Evolutionary conservation across 2,888 invertebrate species (phyloP).

Genomic region (Oligia latruncula): DNA sequence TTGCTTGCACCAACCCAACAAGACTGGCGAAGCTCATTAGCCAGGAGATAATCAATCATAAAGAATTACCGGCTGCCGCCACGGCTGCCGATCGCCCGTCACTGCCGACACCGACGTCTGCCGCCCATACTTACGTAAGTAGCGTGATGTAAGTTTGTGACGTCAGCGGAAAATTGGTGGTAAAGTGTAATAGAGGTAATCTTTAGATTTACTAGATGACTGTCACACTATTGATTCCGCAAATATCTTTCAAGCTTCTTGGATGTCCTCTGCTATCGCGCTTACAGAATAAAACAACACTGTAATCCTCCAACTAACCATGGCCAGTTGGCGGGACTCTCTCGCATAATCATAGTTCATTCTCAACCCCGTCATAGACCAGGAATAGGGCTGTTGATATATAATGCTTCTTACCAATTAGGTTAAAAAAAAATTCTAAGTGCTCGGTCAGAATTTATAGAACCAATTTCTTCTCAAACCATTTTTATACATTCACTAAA

Average conservation of each 20-base stretch:
- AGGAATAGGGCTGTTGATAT: neutral
- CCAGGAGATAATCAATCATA: constrained; percentile 87
- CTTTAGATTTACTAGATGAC: neutral
- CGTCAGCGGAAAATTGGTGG: constrained; percentile 46
- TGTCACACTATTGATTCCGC: neutral
- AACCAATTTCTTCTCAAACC: neutral
- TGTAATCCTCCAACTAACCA: neutral
- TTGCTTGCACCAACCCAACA: constrained; percentile 67
- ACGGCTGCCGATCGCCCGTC: constrained; percentile 70
- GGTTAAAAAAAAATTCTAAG: neutral
- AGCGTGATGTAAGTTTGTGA: constrained; percentile 57
- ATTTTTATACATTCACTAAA: constrained; percentile 21
- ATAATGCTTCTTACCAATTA: neutral
- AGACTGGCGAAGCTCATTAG: constrained; percentile 85
- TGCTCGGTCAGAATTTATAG: neutral
- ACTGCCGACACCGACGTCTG: constrained; percentile 50
- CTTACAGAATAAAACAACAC: neutral
- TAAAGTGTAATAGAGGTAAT: constrained; percentile 16
- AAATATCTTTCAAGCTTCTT: neutral
- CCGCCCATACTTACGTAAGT: constrained; percentile 64
- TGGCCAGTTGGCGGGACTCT: neutral
- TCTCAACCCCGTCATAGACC: neutral
- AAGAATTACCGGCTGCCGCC: constrained; percentile 82
- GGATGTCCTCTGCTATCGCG: neutral
- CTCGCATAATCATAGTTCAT: neutral